Conservation (phyloP, 2,888 invertebrate species). For the Scaptomyza cyrtandrae region DNA sequence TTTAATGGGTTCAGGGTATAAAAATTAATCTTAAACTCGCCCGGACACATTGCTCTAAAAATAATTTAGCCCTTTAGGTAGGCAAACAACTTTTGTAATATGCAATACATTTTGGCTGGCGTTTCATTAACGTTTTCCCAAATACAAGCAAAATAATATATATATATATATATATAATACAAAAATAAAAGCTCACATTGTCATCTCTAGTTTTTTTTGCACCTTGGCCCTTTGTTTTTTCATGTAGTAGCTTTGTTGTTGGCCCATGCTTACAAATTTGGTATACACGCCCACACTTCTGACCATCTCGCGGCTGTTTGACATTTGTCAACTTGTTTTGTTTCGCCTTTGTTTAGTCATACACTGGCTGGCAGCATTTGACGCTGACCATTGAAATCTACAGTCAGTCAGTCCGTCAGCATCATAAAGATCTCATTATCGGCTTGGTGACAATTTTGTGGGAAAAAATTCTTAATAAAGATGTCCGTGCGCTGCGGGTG, state of each 20-base stretch:
- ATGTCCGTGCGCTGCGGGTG: conserved; percentile 66
- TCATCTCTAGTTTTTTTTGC: conserved; percentile 2
- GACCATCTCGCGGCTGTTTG: conserved; percentile 69
- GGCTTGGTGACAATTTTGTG: conserved; percentile 43
- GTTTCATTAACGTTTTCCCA: background rate
- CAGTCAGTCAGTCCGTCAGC: conserved; percentile 2
- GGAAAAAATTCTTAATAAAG: conserved; percentile 66
- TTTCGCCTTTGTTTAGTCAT: conserved; percentile 56
- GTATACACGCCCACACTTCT: conserved; percentile 45
- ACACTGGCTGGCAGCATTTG: conserved; percentile 19
- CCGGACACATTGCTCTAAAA: background rate
- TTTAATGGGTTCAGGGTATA: no score
- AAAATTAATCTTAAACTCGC: background rate
- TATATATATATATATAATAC: background rate
- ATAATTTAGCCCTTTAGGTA: background rate
- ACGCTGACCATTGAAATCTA: conserved; percentile 28
- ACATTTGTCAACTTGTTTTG: conserved; percentile 69
- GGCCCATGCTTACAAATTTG: conserved; percentile 57
- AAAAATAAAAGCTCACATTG: background rate
- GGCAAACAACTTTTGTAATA: background rate
- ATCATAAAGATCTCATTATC: conserved; percentile 49
- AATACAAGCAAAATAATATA: background rate
- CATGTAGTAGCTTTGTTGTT: conserved; percentile 22
- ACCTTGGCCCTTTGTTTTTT: conserved; percentile 31
- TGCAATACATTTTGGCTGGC: background rate